Percentiles rank a stretch among this genome's conserved stretches.
Evolutionary conservation across 2,113 vertebrate species (phyloP).

Genomic region (Nipponia nippon): DNA sequence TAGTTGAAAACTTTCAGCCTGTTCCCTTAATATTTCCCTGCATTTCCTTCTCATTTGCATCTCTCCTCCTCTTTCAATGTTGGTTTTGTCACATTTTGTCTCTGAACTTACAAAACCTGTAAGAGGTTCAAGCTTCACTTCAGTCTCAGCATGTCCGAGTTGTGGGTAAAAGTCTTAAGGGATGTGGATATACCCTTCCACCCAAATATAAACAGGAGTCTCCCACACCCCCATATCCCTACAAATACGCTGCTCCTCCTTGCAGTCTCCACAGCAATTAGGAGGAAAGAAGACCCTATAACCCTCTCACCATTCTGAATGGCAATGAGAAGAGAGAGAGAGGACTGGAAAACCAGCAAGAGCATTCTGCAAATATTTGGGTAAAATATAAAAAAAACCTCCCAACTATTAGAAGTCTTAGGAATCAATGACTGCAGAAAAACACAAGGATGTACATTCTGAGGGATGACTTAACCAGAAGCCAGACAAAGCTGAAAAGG

Average conservation of each 20-base stretch:
- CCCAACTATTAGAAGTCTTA: not conserved
- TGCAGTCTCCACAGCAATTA: not conserved
- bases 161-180: not conserved
- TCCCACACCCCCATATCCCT: not conserved
- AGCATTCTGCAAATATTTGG: not conserved
- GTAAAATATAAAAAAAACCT: not conserved
- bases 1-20: not conserved
- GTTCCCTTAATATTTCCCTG: not conserved
- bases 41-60: not conserved
- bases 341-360: not conserved
- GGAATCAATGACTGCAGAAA: not conserved
- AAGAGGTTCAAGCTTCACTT: not conserved
- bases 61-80: not conserved
- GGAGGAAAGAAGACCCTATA: not conserved
- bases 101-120: not conserved
- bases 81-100: not conserved
- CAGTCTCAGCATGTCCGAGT: not conserved
- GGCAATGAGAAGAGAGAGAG: not conserved
- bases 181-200: not conserved
- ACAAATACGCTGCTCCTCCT: not conserved
- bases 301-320: not conserved
- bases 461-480: not conserved
- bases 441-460: not conserved
- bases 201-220: not conserved
- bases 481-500: not conserved